Percentiles rank a stretch among this genome's conserved stretches.
phyloP scores from a whole-genome alignment of 2,888 invertebrate genomes.

The Sympetrum striolatum region DNA sequence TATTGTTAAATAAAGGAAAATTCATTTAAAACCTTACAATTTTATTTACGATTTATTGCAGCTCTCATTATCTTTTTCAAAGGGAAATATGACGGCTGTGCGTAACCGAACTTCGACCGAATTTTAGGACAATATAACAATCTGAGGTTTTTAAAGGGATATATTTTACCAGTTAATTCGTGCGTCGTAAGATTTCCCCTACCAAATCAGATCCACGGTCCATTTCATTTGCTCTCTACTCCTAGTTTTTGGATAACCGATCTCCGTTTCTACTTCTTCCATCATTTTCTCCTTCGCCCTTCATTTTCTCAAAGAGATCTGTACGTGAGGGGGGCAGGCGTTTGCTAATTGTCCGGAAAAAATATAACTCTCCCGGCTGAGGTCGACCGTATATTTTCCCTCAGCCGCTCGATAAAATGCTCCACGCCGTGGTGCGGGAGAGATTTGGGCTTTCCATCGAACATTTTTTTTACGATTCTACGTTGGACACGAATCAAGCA shows the following conservation, averaged over 20 bases:
- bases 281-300: not conserved
- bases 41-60: no score
- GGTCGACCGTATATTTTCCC: slow-evolving; percentile 27
- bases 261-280: not conserved
- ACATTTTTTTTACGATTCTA: not conserved
- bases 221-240: not conserved
- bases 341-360: slow-evolving; percentile 41
- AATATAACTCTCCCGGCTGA: slow-evolving; percentile 12
- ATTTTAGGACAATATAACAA: no score
- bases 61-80: no score
- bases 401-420: not conserved
- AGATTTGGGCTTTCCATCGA: not conserved
- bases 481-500: not conserved
- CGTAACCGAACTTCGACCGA: no score
- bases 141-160: no score
- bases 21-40: no score
- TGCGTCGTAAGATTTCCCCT: no score
- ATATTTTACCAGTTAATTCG: no score
- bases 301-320: slow-evolving; percentile 11
- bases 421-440: not conserved
- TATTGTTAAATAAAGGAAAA: no score
- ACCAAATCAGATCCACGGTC: no score
- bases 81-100: no score
- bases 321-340: slow-evolving; percentile 7
- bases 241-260: not conserved